Conservation (phyloP, 2,113 vertebrate genomes). For the Poicephalus gulielmi region DNA sequence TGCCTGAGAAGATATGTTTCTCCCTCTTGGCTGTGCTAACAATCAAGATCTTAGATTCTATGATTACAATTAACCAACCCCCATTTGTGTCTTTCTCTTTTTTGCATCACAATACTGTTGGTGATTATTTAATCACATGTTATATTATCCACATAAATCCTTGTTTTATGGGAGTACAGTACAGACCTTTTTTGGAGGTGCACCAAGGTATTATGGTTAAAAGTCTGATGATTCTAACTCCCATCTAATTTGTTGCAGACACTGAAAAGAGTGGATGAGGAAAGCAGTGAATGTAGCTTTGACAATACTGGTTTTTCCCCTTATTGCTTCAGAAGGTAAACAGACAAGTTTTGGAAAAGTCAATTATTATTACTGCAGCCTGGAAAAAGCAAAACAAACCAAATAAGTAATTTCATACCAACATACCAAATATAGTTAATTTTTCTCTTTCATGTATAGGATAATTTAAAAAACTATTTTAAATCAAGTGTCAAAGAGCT, state of each 20-base stretch:
- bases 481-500: neutral
- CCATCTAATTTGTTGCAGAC: neutral
- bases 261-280: neutral
- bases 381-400: neutral
- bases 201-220: neutral
- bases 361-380: neutral
- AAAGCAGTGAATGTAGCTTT: neutral
- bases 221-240: neutral
- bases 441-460: neutral
- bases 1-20: neutral
- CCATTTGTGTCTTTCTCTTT: neutral
- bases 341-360: neutral
- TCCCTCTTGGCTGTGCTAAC: neutral
- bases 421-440: neutral
- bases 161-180: neutral
- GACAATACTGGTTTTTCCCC: neutral
- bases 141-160: neutral
- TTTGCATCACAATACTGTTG: conserved; percentile 18
- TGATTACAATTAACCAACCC: neutral
- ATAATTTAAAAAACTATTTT: neutral
- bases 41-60: neutral
- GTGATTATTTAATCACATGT: conserved; percentile 40
- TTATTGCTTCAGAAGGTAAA: neutral
- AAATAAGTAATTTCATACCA: neutral
- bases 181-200: neutral